These are phyloP conservation scores for Pipistrellus pipistrellus DNA, from an alignment of 2,797 vertebrate species.

Conservation along the genomic window DNA sequence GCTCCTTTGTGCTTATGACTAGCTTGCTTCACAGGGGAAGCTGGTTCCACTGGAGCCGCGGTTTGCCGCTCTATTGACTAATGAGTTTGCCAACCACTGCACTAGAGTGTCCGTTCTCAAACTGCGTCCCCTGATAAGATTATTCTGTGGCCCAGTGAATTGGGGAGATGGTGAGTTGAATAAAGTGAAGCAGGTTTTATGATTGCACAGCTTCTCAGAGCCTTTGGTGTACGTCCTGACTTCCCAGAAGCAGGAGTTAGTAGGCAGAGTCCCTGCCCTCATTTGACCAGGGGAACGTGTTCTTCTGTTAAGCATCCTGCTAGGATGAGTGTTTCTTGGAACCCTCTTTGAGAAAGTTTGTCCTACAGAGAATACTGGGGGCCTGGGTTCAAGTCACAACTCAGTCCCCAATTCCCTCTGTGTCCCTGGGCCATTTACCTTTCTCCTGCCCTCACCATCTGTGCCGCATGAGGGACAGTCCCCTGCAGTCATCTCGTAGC, in stretches of 20 bases:
- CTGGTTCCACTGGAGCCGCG: not conserved
- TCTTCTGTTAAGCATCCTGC: constrained; percentile 1
- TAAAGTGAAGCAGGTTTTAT: not conserved
- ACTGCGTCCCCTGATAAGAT: not conserved
- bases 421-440: not conserved
- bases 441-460: not conserved
- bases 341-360: constrained; percentile 24
- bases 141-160: not conserved
- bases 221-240: not conserved
- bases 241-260: constrained; percentile 42
- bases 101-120: not conserved
- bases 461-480: not conserved
- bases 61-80: no score
- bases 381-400: not conserved
- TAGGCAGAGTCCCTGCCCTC: not conserved
- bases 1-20: not conserved
- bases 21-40: not conserved
- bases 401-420: not conserved
- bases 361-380: not conserved
- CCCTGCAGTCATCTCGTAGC: not conserved
- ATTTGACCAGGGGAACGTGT: not conserved
- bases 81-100: no score
- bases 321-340: constrained; percentile 18
- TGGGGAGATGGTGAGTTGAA: constrained; percentile 12
- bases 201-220: not conserved